Base-by-base conservation (phyloP, 2,888 invertebrate species). In the Eilema depressum region DNA sequence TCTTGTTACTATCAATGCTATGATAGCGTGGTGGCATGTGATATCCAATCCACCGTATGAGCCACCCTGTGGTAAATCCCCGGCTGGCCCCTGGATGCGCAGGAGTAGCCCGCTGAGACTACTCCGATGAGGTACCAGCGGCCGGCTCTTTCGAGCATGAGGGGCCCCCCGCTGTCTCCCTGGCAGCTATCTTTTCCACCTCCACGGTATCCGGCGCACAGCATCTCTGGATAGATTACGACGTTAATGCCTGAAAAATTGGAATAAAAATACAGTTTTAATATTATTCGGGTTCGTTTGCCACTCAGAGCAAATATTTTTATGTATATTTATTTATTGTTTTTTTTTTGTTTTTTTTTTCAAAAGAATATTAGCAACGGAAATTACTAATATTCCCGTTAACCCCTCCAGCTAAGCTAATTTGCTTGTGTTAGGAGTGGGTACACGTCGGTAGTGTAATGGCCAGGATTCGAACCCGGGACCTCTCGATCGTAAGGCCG, bases 51-150 rank as follows among this genome's bases (percentile, higher is more conserved):
- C 10, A 98, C 98, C 0, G 99, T 99, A 87, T 98, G 98, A 0
- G 98, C 98, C 10, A 98, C 98, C 81, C 98, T 96, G 90, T 99
- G 99, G 93, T 99, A 99, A 84, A 99, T 99, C 65, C 99, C 99
- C 0, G 99, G 99, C 87, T 99, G 99, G 25, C 98, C 98, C 23
- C 98, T 96, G 86, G 98, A 98, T 0, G 99, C 99, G 87, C 99
- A 99, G 0, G 98, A 98, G 92, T 99, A 99, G 5, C 99, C 99
- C 0, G 99, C 99, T 0, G 98, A 98, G 0, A 99, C 99, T 26
- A 99, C 97, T 7, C 98, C 98, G 71, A 98, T 98, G 62, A 99
- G 96, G 90, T 97, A 98, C 98, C 98, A 99, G 61, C 98, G 95
- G 0, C 98, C 98, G 11, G 97, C 96, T 82, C 97, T 96, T 88